phyloP scores from a whole-genome alignment of 2,888 invertebrate genomes.

The Liposcelis brunnea region DNA sequence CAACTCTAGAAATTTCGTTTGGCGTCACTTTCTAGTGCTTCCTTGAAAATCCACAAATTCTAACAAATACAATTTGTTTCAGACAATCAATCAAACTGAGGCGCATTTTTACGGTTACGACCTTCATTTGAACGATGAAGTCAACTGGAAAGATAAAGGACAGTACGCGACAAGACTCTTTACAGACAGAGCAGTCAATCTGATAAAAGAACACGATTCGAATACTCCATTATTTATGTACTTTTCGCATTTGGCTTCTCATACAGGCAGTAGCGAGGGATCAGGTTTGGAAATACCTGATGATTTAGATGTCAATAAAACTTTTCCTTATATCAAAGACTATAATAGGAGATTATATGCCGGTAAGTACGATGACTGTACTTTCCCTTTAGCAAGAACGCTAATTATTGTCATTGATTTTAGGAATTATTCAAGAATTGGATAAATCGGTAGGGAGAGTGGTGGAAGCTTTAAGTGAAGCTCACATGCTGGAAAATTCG shows the following conservation, averaged over 20 bases:
- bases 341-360: slow-evolving; percentile 50
- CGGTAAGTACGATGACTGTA: slow-evolving; percentile 31
- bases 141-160: slow-evolving; percentile 24
- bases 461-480: slow-evolving; percentile 32
- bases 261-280: slow-evolving; percentile 27
- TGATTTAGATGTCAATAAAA: slow-evolving; percentile 36
- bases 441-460: slow-evolving; percentile 43
- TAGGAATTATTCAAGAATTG: slow-evolving; percentile 42
- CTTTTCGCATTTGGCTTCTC: slow-evolving; percentile 34
- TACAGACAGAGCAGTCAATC: slow-evolving; percentile 27
- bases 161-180: slow-evolving; percentile 31
- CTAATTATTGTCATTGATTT: slow-evolving; percentile 16
- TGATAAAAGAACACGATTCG: slow-evolving; percentile 26
- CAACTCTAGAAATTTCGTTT: no score
- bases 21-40: no score
- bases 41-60: no score
- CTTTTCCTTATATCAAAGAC: slow-evolving; percentile 50
- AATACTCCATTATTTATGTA: slow-evolving; percentile 32
- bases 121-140: slow-evolving; percentile 25
- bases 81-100: slow-evolving; percentile 10
- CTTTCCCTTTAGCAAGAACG: no score
- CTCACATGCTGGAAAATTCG: slow-evolving; percentile 38
- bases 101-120: slow-evolving; percentile 26
- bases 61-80: no score
- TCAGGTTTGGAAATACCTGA: slow-evolving; percentile 32